These are phyloP conservation scores for Macroteleia sp. DNA, from an alignment of 2,888 invertebrate genomes.

Conservation along the genomic window DNA sequence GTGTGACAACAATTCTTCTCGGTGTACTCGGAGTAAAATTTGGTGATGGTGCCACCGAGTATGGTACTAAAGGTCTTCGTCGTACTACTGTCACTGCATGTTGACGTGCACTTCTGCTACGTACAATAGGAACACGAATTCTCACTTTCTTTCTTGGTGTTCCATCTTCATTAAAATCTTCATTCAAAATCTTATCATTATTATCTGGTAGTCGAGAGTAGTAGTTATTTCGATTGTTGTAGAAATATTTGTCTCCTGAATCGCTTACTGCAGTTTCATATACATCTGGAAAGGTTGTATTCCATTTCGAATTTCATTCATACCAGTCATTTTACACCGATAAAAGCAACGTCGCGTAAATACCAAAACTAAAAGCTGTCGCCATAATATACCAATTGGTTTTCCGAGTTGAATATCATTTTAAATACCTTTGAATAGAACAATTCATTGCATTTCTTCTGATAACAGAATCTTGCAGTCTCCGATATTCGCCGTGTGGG, in stretches of 20 bases:
- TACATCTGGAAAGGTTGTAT: constrained; percentile 62
- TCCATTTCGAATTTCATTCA: constrained; percentile 46
- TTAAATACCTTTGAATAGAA: constrained; percentile 33
- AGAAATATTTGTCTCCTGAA: constrained; percentile 22
- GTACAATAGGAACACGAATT: constrained; percentile 81
- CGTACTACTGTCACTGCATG: constrained; percentile 80
- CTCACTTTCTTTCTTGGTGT: constrained; percentile 78
- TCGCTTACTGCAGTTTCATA: constrained; percentile 41
- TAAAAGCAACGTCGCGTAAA: constrained; percentile 56
- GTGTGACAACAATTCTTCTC: constrained; percentile 77
- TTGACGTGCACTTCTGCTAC: constrained; percentile 72
- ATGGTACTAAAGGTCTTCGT: constrained; percentile 75
- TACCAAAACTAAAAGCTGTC: constrained; percentile 60
- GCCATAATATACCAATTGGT: constrained; percentile 42
- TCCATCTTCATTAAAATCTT: constrained; percentile 55
- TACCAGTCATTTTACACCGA: constrained; percentile 33
- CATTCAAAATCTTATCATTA: constrained; percentile 27
- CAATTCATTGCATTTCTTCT: constrained; percentile 51
- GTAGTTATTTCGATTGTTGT: constrained; percentile 33
- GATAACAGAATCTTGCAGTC: constrained; percentile 63
- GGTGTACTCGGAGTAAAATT: constrained; percentile 67
- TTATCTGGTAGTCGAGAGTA: constrained; percentile 1
- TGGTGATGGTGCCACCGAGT: constrained; percentile 48
- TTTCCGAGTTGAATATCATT: constrained; percentile 33
- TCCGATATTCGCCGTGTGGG: constrained; percentile 78